Conservation (phyloP, 2,888 invertebrate genomes). For the Drosophila neonasuta region DNA sequence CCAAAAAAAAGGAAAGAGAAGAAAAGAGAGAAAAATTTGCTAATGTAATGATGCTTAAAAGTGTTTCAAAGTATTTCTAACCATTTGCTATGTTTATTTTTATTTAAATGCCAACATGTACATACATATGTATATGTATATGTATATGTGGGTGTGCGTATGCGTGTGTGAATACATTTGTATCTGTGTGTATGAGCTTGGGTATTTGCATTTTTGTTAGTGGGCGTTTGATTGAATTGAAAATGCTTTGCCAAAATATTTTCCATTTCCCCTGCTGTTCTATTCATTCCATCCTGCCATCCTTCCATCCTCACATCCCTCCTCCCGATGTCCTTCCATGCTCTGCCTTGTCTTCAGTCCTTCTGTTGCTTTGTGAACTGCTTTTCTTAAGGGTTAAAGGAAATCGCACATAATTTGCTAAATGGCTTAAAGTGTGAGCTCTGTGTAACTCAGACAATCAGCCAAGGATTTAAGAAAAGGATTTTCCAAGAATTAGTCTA, state of each 20-base stretch:
- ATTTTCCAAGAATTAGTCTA: constrained; percentile 25
- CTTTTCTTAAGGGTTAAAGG: constrained; percentile 61
- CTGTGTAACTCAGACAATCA: constrained; percentile 31
- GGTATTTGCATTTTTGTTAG: constrained; percentile 60
- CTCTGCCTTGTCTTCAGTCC: constrained; percentile 25
- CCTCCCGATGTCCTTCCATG: constrained; percentile 7
- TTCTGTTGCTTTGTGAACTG: constrained; percentile 39
- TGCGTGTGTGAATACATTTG: constrained; percentile 14
- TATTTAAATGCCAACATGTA: constrained; percentile 72
- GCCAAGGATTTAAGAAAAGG: constrained; percentile 22
- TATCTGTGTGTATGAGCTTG: constrained; percentile 26
- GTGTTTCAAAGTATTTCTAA: constrained; percentile 75
- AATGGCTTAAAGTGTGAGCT: constrained; percentile 65
- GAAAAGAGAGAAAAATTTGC: constrained; percentile 62
- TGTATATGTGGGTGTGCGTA: constrained; percentile 6
- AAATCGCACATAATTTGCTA: constrained; percentile 72
- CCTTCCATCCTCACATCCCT: constrained; percentile 1
- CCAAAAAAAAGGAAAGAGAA: neutral
- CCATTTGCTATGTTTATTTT: constrained; percentile 75
- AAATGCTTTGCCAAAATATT: constrained; percentile 74
- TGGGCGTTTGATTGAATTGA: constrained; percentile 76
- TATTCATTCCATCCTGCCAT: neutral
- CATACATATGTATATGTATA: neutral
- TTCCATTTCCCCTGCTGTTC: constrained; percentile 22
- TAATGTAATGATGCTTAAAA: constrained; percentile 79